These are phyloP conservation scores for Zaprionus ornatus DNA, from an alignment of 1,140 invertebrate genomes.

Conservation along the genomic window DNA sequence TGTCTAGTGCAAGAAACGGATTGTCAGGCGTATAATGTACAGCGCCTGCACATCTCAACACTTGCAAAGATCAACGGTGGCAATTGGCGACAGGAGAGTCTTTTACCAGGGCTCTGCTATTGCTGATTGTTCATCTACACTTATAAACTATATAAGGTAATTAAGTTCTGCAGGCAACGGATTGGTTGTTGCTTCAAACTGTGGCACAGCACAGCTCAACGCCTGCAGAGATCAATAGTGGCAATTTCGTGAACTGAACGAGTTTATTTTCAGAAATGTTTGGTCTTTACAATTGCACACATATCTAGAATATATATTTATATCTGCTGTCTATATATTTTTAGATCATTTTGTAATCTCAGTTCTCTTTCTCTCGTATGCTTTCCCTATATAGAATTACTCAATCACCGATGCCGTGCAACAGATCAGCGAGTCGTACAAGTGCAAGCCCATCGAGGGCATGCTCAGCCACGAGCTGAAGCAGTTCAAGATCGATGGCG, in stretches of 20 bases:
- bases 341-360: neutral
- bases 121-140: conserved; percentile 20
- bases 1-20: conserved; percentile 60
- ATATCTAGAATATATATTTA: conserved; percentile 10
- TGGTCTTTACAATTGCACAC: conserved; percentile 74
- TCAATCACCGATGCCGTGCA: conserved; percentile 96
- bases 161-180: conserved; percentile 47
- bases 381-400: conserved; percentile 89
- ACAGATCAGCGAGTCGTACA: conserved; percentile 95
- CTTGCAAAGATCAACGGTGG: conserved; percentile 50
- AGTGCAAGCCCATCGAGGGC: conserved; percentile 99
- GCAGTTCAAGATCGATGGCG: conserved; percentile 98
- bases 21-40: conserved; percentile 44
- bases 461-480: conserved; percentile 99
- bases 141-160: neutral
- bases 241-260: conserved; percentile 75
- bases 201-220: conserved; percentile 53
- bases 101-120: conserved; percentile 5
- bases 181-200: conserved; percentile 50
- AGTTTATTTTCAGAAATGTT: conserved; percentile 66
- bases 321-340: neutral
- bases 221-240: conserved; percentile 53
- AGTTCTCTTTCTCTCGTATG: neutral
- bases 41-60: conserved; percentile 58
- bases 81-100: conserved; percentile 24